phyloP scores from a whole-genome alignment of 2,113 vertebrate genomes.

The Antennarius striatus region DNA sequence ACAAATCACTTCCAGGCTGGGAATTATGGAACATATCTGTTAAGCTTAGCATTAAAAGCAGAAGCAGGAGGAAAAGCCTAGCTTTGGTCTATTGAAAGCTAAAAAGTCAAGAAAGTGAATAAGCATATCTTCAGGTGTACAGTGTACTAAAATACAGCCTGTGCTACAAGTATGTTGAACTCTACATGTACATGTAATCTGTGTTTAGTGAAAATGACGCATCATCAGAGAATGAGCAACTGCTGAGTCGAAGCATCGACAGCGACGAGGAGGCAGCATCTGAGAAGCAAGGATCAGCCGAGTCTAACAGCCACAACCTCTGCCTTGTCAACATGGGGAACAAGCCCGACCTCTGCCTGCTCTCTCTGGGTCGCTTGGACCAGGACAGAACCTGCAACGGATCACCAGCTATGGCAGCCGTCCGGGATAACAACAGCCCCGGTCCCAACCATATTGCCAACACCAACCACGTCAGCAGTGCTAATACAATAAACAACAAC shows the following conservation, averaged over 20 bases:
- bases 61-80: no score
- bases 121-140: no score
- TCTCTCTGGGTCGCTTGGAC: constrained; percentile 91
- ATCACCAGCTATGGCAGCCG: constrained; percentile 54
- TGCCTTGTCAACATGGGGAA: constrained; percentile 69
- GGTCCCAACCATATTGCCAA: constrained; percentile 55
- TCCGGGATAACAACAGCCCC: constrained; percentile 61
- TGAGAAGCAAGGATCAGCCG: constrained; percentile 87
- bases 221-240: constrained; percentile 96
- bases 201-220: constrained; percentile 92
- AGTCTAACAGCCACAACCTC: constrained; percentile 48
- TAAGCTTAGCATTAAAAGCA: no score
- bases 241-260: constrained; percentile 94
- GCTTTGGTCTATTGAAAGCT: no score
- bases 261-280: constrained; percentile 93
- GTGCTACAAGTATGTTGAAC: no score
- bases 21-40: no score
- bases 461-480: constrained; percentile 68
- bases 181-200: background rate
- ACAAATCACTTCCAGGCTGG: no score
- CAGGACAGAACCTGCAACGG: constrained; percentile 80
- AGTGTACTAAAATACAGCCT: no score
- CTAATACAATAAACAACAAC: constrained; percentile 74
- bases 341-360: constrained; percentile 87
- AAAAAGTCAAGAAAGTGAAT: no score